phyloP scores from a whole-genome alignment of 2,888 invertebrate species.

The Craniophora ligustri region DNA sequence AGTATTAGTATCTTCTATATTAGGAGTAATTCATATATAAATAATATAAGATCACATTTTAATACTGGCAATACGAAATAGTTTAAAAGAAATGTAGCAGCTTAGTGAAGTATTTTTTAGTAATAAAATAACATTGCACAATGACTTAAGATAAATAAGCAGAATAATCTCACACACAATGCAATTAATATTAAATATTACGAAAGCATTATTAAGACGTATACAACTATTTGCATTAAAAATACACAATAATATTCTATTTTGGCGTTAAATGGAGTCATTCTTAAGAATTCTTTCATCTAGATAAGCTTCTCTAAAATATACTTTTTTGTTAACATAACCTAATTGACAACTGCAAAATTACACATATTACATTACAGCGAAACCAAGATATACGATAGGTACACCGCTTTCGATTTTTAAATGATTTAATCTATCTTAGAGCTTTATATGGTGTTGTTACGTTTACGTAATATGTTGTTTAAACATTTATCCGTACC shows the following conservation, averaged over 20 bases:
- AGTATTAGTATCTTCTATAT: not conserved
- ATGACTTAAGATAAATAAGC: not conserved
- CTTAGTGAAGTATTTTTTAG: not conserved
- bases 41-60: conserved; percentile 19
- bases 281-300: not conserved
- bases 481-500: too few relatives aligned
- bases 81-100: not conserved
- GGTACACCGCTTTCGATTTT: too few relatives aligned
- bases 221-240: not conserved
- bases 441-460: too few relatives aligned
- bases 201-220: not conserved
- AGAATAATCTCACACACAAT: not conserved
- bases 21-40: not conserved
- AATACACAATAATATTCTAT: not conserved
- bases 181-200: too few relatives aligned
- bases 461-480: too few relatives aligned
- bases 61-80: conserved; percentile 16
- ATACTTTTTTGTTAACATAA: too few relatives aligned
- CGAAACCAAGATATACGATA: too few relatives aligned
- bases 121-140: conserved; percentile 3
- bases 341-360: too few relatives aligned
- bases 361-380: too few relatives aligned
- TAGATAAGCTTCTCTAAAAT: too few relatives aligned
- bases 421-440: too few relatives aligned
- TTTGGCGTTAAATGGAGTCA: not conserved